phyloP scores from a whole-genome alignment of 2,113 vertebrate genomes.

The Emberiza fucata region DNA sequence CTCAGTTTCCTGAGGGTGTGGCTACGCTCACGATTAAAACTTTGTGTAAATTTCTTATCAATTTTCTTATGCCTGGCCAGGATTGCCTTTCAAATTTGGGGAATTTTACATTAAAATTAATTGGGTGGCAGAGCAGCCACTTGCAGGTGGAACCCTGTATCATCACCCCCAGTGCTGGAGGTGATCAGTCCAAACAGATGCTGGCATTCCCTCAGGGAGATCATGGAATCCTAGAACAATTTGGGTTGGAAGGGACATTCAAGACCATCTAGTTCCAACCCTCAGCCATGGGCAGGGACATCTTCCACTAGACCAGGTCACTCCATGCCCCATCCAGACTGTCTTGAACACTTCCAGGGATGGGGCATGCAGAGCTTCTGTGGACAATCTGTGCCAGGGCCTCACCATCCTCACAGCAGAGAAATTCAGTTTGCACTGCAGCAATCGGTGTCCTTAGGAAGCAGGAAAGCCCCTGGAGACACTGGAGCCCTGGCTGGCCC shows the following conservation, averaged over 20 bases:
- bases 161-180: background rate
- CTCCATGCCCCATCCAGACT: background rate
- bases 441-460: background rate
- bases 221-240: background rate
- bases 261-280: background rate
- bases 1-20: background rate
- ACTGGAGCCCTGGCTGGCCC: background rate
- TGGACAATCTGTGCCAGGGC: background rate
- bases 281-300: background rate
- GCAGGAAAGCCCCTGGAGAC: background rate
- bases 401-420: background rate
- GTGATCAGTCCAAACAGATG: accelerated
- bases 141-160: background rate
- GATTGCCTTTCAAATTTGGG: background rate
- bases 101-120: background rate
- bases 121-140: background rate
- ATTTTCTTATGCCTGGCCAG: background rate
- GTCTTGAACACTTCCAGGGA: background rate
- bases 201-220: background rate
- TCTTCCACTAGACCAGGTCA: background rate
- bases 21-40: background rate
- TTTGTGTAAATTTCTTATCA: background rate
- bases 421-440: background rate
- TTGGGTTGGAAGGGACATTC: background rate
- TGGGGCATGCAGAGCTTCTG: background rate